Base-by-base conservation (phyloP, 1,140 invertebrate genomes). In the Bombus turneri region DNA sequence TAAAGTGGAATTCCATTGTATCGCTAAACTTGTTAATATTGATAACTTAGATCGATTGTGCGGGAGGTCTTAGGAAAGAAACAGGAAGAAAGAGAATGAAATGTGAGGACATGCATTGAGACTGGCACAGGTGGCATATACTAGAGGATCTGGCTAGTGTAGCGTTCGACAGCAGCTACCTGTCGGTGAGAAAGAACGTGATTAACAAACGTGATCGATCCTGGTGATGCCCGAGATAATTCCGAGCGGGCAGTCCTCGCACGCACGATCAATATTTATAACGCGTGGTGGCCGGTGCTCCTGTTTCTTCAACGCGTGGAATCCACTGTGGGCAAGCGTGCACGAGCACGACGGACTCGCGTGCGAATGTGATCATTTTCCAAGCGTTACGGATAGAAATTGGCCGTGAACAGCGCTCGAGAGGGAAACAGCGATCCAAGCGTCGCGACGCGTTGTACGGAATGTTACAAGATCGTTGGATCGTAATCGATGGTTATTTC, bases 201-300 rank as follows among this genome's bases (percentile, higher is more conserved):
- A 85, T 87, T 87, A 85, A 87, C 86, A 87, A 85, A 85, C 86
- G 76, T 83, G 77, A 87, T 85, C 86, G 81, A 83, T 86, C 64
- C 81, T 34, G 74, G 57, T 68, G 85, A 86, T 86, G 85, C 66
- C 74, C 74, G 76, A 85, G 82, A 87, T 87, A 87, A 87, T 87
- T 87, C 82, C 86, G 59, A 74, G 73, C 8, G 72, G 75, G 59
- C 66, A 74, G 82, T 74, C 69, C 31, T 79, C 59, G 75, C 80
- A 82, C 74, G 74, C 82, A 79, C 86, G 82, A 87, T 87, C 83
- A 87, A 87, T 87, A 87, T 87, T 87, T 87, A 87, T 87, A 85
- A 85, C 83, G 86, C 72, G 83, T 85, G 83, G 39, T 47, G 72
- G 78, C 64, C 62, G 59, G 64, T 86, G 85, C 79, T 86, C 80